phyloP scores from a whole-genome alignment of 2,888 invertebrate genomes.

The Toxonevra muliebris region DNA sequence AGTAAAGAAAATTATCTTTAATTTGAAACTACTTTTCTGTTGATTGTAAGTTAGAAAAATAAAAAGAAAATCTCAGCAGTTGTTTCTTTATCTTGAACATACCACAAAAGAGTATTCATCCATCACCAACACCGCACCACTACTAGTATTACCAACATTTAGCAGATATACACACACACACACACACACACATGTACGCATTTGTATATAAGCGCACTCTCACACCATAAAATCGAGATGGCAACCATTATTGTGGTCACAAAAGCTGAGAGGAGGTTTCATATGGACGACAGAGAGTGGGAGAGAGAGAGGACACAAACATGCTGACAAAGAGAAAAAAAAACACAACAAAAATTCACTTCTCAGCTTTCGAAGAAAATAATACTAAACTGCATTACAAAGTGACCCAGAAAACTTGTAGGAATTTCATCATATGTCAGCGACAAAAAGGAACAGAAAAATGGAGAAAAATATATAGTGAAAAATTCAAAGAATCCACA shows the following conservation, averaged over 20 bases:
- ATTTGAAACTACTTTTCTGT: background rate
- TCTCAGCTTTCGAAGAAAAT: too few species aligned
- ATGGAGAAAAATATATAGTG: background rate
- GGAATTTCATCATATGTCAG: constrained; percentile 27
- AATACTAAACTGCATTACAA: constrained; percentile 17
- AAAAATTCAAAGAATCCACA: constrained; percentile 2
- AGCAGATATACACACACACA: too few species aligned
- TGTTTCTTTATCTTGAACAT: too few species aligned
- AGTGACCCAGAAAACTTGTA: constrained; percentile 34
- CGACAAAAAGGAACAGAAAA: background rate
- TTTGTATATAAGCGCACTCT: too few species aligned
- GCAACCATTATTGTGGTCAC: too few species aligned
- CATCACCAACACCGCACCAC: too few species aligned
- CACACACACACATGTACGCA: too few species aligned
- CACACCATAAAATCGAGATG: too few species aligned
- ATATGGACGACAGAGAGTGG: background rate
- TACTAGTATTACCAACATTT: too few species aligned
- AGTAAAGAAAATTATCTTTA: too few species aligned
- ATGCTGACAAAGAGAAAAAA: background rate
- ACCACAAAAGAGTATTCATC: too few species aligned
- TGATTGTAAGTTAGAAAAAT: background rate
- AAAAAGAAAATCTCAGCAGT: too few species aligned
- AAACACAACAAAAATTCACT: constrained; percentile 2
- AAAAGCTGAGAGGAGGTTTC: background rate
- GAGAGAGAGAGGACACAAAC: background rate